Evolutionary conservation across 2,888 invertebrate species (phyloP).

Genomic region (Nomada ruficornis): DNA sequence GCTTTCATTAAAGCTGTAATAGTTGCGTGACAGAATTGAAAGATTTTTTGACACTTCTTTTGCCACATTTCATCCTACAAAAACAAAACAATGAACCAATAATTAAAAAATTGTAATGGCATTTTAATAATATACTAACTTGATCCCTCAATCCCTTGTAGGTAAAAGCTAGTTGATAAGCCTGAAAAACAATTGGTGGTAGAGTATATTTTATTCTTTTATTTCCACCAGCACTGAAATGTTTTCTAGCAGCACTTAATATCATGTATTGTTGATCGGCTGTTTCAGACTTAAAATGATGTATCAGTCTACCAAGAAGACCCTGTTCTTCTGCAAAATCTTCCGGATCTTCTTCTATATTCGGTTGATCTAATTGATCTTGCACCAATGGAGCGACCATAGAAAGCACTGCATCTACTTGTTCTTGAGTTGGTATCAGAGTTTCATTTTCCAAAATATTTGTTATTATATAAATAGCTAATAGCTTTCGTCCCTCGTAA

Average conservation of each 20-base stretch:
- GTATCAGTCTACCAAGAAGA: conserved; percentile 93
- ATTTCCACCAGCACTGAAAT: conserved; percentile 95
- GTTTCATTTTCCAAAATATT: conserved; percentile 97
- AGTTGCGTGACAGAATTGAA: conserved; percentile 98
- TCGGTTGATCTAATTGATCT: conserved; percentile 91
- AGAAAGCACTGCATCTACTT: conserved; percentile 91
- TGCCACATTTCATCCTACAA: conserved; percentile 97
- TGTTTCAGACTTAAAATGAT: conserved; percentile 92
- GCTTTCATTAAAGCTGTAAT: conserved; percentile 97
- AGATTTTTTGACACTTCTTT: conserved; percentile 98
- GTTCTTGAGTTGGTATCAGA: conserved; percentile 93
- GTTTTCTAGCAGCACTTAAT: conserved; percentile 94
- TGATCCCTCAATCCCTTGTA: conserved; percentile 91
- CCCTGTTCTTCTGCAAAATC: conserved; percentile 99
- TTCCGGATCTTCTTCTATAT: conserved; percentile 91
- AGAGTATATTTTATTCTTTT: conserved; percentile 95
- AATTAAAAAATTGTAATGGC: conserved; percentile 8
- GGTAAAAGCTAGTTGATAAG: conserved; percentile 94
- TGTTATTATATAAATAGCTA: conserved; percentile 95
- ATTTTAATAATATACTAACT: conserved; percentile 83
- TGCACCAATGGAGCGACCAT: conserved; percentile 94
- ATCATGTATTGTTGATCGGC: conserved; percentile 96
- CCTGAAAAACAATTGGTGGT: conserved; percentile 97
- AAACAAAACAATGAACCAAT: background rate
- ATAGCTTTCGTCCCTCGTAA: conserved; percentile 92